Percentiles rank a stretch among this genome's conserved stretches.
Evolutionary conservation across 2,113 vertebrate genomes (phyloP).

Genomic region (Pan paniscus): DNA sequence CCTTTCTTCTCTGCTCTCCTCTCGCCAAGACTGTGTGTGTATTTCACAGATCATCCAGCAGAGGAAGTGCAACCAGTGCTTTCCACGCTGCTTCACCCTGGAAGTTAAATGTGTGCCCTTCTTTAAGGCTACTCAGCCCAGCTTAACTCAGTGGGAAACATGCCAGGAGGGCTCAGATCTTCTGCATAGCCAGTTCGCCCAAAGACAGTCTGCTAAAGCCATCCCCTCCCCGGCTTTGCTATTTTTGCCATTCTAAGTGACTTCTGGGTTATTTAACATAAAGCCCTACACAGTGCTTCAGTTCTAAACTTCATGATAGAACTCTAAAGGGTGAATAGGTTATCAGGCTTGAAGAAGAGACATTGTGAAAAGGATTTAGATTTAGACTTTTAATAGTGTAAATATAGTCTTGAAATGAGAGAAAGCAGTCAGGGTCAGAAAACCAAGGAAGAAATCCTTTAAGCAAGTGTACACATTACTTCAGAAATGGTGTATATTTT

Average conservation of each 20-base stretch:
- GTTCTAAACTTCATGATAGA: slow-evolving; percentile 29
- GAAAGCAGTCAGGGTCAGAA: not conserved
- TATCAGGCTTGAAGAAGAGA: not conserved
- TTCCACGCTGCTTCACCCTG: slow-evolving; percentile 2
- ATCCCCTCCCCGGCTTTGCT: not conserved
- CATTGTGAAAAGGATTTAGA: not conserved
- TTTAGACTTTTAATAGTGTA: not conserved
- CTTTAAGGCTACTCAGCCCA: slow-evolving; percentile 5
- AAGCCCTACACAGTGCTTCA: not conserved
- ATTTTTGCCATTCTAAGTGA: slow-evolving; percentile 47
- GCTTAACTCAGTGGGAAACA: not conserved
- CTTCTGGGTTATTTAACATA: slow-evolving; percentile 42
- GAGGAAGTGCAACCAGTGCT: not conserved
- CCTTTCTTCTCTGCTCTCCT: not conserved
- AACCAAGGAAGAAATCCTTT: not conserved
- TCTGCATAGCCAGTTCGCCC: not conserved
- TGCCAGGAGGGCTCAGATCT: not conserved
- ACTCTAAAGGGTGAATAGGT: not conserved
- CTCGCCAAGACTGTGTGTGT: not conserved
- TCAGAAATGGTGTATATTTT: slow-evolving; percentile 36
- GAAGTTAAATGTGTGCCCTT: not conserved
- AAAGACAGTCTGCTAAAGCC: not conserved
- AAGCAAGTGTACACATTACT: not conserved
- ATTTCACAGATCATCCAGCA: slow-evolving; percentile 16
- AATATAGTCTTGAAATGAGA: not conserved